Evolutionary conservation across 2,797 vertebrate genomes (phyloP).

Genomic region (Benthosema pterotum): DNA sequence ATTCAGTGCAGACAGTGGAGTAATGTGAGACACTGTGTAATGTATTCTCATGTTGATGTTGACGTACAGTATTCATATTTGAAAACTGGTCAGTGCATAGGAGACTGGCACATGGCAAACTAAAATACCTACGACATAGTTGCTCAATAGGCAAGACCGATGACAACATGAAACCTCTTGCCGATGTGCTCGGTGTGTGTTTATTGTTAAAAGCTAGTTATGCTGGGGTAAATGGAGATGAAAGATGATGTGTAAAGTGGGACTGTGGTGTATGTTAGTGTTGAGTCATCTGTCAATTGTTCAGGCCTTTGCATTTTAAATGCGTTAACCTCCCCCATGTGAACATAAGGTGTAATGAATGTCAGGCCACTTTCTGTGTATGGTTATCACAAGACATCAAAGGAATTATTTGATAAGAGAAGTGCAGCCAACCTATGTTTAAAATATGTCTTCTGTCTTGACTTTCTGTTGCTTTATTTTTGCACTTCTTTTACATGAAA

Average conservation of each 20-base stretch:
- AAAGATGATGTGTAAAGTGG: constrained; percentile 16
- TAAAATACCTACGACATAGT: neutral
- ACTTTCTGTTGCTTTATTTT: constrained; percentile 35
- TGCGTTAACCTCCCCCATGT: constrained; percentile 24
- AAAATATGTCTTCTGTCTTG: constrained; percentile 21
- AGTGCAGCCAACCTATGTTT: constrained; percentile 23
- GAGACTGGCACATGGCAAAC: constrained; percentile 10
- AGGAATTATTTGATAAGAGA: constrained; percentile 28
- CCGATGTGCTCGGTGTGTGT: constrained; percentile 38
- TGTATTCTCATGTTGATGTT: constrained; percentile 42
- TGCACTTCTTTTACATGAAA: constrained; percentile 39
- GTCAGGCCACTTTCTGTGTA: constrained; percentile 50
- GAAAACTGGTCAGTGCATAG: constrained; percentile 18
- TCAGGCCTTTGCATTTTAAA: constrained; percentile 35
- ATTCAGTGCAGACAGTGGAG: constrained; percentile 49
- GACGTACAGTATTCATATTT: constrained; percentile 44
- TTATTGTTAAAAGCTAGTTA: constrained; percentile 34
- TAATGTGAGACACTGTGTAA: constrained; percentile 52
- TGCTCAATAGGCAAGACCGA: constrained; percentile 12
- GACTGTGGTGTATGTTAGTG: constrained; percentile 31
- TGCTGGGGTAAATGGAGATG: constrained; percentile 21
- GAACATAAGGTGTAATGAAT: constrained; percentile 68
- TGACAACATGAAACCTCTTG: constrained; percentile 27
- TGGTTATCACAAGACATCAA: constrained; percentile 4
- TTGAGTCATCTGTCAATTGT: constrained; percentile 40